A percentile compares a stretch with the other conserved stretches of the same genome.
These are phyloP conservation scores for Rhogogaster chlorosoma DNA, from an alignment of 2,888 invertebrate genomes.

Conservation along the genomic window DNA sequence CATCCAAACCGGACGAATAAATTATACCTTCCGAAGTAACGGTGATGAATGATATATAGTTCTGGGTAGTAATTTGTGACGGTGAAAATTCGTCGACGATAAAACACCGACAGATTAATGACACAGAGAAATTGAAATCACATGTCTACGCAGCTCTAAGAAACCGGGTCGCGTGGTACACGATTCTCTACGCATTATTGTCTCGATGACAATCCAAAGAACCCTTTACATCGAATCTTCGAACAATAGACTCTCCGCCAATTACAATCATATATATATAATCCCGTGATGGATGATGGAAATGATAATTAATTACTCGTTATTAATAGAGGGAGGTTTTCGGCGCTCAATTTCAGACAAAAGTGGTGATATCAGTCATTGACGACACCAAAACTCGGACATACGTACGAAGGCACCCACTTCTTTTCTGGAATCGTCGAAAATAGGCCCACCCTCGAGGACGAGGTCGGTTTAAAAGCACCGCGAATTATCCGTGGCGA, in stretches of 20 bases:
- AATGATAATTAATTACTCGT: background rate
- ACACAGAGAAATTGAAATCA: background rate
- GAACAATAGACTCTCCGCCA: background rate
- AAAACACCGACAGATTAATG: background rate
- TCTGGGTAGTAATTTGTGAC: background rate
- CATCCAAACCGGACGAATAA: background rate
- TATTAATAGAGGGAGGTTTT: background rate
- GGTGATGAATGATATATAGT: background rate
- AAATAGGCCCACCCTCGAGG: slow-evolving; percentile 13
- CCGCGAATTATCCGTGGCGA: slow-evolving; percentile 15
- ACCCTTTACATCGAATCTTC: background rate
- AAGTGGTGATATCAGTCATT: slow-evolving; percentile 2
- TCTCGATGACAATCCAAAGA: background rate
- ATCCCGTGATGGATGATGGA: background rate
- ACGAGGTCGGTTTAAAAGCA: background rate
- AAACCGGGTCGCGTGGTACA: background rate
- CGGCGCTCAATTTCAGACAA: background rate
- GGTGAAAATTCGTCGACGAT: background rate
- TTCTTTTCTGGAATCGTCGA: background rate
- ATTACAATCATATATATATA: background rate
- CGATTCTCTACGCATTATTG: background rate
- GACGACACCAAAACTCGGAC: background rate
- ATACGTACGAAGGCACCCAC: background rate
- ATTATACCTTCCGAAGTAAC: background rate
- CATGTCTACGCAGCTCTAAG: background rate